Evolutionary conservation across 1,140 invertebrate genomes (phyloP).

Genomic region (Protaetia brevitarsis): DNA sequence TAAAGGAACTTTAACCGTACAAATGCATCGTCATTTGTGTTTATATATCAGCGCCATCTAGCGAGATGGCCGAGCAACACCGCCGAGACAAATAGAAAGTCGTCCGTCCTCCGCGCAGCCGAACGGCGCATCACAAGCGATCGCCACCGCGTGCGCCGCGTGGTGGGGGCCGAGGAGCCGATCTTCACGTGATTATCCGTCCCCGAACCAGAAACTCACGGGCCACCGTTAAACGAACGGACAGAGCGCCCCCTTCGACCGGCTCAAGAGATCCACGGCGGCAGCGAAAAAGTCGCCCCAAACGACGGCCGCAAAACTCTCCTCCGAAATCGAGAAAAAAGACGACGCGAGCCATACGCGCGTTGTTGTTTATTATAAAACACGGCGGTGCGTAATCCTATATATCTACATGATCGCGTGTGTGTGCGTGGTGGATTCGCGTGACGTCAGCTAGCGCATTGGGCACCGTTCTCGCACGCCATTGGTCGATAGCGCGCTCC

Average conservation of each 20-base stretch:
- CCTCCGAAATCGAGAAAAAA: not conserved
- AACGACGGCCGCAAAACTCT: not conserved
- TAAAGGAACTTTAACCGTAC: too few relatives aligned
- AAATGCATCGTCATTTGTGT: too few relatives aligned
- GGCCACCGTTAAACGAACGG: not conserved
- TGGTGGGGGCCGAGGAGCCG: not conserved
- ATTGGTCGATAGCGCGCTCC: conserved; percentile 3
- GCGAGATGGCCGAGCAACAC: not conserved
- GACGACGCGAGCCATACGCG: not conserved
- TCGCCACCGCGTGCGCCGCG: not conserved
- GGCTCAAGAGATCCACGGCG: not conserved
- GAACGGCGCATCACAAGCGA: not conserved
- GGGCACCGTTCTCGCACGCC: not conserved
- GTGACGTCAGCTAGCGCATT: conserved; percentile 15
- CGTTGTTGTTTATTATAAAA: not conserved
- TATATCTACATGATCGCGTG: not conserved
- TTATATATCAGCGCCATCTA: conserved; percentile 8
- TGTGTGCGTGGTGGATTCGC: not conserved
- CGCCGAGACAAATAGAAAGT: conserved; percentile 11
- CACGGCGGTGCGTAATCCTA: not conserved
- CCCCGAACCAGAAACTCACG: not conserved
- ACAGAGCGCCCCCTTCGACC: not conserved
- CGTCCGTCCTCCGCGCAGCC: not conserved
- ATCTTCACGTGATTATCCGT: conserved; percentile 1
- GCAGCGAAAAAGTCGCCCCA: not conserved